Evolutionary conservation across 2,888 invertebrate species (phyloP).

Genomic region (Cetonia aurata): DNA sequence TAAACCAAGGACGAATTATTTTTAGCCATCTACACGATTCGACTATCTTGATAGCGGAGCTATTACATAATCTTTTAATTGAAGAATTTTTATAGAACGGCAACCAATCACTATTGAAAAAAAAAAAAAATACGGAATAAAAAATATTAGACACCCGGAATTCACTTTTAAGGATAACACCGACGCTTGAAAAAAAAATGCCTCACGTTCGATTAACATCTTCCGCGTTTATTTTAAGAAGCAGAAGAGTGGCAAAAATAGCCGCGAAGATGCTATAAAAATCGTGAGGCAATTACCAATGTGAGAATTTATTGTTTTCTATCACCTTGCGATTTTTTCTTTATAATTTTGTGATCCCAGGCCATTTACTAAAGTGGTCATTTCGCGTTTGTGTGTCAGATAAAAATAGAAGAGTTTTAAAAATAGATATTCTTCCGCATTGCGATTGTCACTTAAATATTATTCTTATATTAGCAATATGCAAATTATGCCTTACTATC

Average conservation of each 20-base stretch:
- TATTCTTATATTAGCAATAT: conserved; percentile 10
- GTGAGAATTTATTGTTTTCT: conserved; percentile 3
- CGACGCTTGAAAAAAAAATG: neutral
- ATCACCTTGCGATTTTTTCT: conserved; percentile 16
- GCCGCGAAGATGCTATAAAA: conserved; percentile 9
- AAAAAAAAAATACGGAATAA: neutral
- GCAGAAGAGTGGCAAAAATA: conserved; percentile 12
- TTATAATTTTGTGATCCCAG: neutral
- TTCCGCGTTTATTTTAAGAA: conserved; percentile 37
- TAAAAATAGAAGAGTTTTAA: conserved; percentile 30
- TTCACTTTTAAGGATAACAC: conserved; percentile 19
- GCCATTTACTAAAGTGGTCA: conserved; percentile 19
- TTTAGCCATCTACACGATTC: neutral
- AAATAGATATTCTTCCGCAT: conserved; percentile 36
- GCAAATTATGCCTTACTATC: neutral
- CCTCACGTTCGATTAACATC: conserved; percentile 7
- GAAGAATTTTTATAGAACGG: conserved; percentile 32
- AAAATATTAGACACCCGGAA: conserved; percentile 30
- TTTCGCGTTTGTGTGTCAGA: conserved; percentile 22
- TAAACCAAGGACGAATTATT: conserved; percentile 23
- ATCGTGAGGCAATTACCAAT: conserved; percentile 20
- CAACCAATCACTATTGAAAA: neutral
- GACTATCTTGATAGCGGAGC: neutral
- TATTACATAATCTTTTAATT: conserved; percentile 26
- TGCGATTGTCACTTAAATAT: conserved; percentile 8